Base-by-base conservation (phyloP, 2,113 vertebrate genomes). In the human region DNA sequence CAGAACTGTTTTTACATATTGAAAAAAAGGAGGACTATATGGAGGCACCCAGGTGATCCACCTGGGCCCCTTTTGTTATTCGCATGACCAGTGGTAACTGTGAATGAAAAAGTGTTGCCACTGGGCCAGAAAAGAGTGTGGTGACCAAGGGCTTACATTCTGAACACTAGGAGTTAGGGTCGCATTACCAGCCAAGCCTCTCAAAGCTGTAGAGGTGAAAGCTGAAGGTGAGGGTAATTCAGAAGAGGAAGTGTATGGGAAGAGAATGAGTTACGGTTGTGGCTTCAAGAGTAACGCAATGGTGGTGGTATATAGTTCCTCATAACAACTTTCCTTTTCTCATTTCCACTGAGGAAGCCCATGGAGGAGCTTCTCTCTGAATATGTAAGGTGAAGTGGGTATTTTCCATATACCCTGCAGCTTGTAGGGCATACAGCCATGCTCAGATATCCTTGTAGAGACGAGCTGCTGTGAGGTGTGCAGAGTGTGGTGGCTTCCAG, bases 1-100 rank as follows among this genome's bases (percentile, higher is more conserved):
- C 18, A 25, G 12, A 2, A 8, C 0, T 73, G 45, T 10, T 45
- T 78, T 61, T 12, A 9, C 6, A 52, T 1, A 14, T 16, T 10
- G 43, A 3, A 6, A 16, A 16, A 20, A 2, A 7, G 23, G 5
- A 48, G 52, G 4, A 12, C 0, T 6, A 16, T 16, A 13, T 25
- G 3, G 55, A 52, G 7, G 45, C 8, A 50, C 32, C 23, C 9
- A 9, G 12, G 25, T 17, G 32, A 76, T 32, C 8, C 5, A 6
- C 23, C n/a, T n/a, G 40, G 23, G 9, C 0, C 8, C 30, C 17
- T 23, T 45, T 61, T 27, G 13, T 2, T 8, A 8, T 40, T 85
- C 8, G 20, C 2, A 8, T 30, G 20, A 2, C 88, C 2, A 6
- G 18, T 13, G 11, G 17, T 55, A 45, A 59, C 23, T 57, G 2